Evolutionary conservation across 2,113 vertebrate species (phyloP).

Genomic region (Lampris megalopsis): DNA sequence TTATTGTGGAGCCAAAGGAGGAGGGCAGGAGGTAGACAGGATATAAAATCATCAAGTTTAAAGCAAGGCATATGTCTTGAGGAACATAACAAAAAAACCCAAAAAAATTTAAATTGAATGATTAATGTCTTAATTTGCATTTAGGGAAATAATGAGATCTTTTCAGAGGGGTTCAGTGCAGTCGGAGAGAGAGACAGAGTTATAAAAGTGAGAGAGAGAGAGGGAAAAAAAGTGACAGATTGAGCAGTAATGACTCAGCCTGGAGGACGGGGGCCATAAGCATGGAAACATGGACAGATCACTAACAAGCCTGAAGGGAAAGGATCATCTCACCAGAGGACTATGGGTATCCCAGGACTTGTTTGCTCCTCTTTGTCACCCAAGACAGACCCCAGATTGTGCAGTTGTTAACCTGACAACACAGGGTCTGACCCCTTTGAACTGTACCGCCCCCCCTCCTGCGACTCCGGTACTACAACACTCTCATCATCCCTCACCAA

Average conservation of each 20-base stretch:
- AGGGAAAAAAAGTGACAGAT: slow-evolving; percentile 18
- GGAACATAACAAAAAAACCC: slow-evolving; percentile 28
- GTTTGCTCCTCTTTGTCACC: slow-evolving; percentile 7
- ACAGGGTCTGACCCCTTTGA: slow-evolving; percentile 13
- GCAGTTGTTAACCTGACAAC: slow-evolving; percentile 29
- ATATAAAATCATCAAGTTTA: slow-evolving; percentile 28
- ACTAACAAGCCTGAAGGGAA: slow-evolving; percentile 40
- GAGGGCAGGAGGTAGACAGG: slow-evolving; percentile 17
- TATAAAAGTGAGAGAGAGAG: slow-evolving; percentile 17
- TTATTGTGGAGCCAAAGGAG: background rate
- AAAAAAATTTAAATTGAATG: slow-evolving; percentile 10
- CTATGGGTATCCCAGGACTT: slow-evolving; percentile 23
- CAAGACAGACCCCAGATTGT: slow-evolving; percentile 19
- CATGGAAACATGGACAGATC: slow-evolving; percentile 44
- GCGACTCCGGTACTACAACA: slow-evolving; percentile 18
- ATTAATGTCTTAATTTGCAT: slow-evolving; percentile 49
- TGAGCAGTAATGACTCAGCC: slow-evolving; percentile 51
- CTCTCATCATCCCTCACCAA: background rate
- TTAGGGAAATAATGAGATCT: slow-evolving; percentile 59
- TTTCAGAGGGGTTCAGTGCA: slow-evolving; percentile 63
- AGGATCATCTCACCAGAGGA: slow-evolving; percentile 32
- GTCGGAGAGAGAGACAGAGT: slow-evolving; percentile 16
- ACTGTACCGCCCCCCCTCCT: slow-evolving; percentile 9
- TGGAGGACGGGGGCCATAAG: slow-evolving; percentile 59
- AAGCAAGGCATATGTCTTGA: slow-evolving; percentile 14